A percentile compares a stretch with the other conserved stretches of the same genome.
phyloP scores from a whole-genome alignment of 2,797 vertebrate species.

The Leptoclinus maculatus region DNA sequence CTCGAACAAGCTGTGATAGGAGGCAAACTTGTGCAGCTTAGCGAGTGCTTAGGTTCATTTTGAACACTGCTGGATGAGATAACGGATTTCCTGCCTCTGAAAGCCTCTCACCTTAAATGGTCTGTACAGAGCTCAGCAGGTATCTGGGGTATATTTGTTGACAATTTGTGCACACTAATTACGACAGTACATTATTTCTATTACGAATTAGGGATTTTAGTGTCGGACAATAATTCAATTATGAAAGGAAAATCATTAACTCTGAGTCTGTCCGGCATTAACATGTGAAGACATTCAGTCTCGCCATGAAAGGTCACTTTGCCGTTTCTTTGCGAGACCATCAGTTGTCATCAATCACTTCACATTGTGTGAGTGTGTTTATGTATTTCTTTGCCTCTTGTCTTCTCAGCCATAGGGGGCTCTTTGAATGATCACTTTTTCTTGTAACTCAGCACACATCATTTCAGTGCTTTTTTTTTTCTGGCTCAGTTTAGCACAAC shows the following conservation, averaged over 20 bases:
- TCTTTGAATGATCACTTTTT: neutral
- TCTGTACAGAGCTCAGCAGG: neutral
- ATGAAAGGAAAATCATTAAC: neutral
- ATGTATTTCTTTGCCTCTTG: neutral
- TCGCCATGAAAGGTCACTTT: neutral
- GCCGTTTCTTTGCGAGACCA: neutral
- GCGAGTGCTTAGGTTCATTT: neutral
- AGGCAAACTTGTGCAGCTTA: neutral
- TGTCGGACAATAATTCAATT: neutral
- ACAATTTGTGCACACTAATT: neutral
- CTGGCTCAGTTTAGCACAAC: slow-evolving; percentile 27
- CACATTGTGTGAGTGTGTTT: neutral
- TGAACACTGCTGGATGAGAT: neutral
- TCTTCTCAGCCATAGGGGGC: neutral
- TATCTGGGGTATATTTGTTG: neutral
- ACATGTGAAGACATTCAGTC: neutral
- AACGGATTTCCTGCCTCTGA: neutral
- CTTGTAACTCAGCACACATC: slow-evolving; percentile 6
- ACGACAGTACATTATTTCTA: neutral
- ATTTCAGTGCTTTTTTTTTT: neutral
- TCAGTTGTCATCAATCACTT: neutral
- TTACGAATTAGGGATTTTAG: neutral
- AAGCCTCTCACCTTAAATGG: neutral
- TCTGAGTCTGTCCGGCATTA: neutral
- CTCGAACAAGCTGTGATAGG: neutral